Base-by-base conservation (phyloP, 1,140 invertebrate species). In the Ephestia elutella region DNA sequence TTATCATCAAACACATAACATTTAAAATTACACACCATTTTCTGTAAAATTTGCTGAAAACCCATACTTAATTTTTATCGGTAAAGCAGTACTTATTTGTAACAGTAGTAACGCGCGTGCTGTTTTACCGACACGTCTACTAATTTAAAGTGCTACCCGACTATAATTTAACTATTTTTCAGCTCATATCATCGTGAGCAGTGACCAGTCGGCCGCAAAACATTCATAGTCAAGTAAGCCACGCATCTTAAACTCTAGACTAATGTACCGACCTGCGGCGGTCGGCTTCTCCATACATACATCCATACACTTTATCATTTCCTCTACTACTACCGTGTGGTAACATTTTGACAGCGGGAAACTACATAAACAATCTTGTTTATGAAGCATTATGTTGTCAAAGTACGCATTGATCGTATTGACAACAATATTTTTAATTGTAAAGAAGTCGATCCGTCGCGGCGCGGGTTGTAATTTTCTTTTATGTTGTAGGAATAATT, bases 131-230 rank as follows among this genome's bases (percentile, higher is more conserved):
- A 25, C 21, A 25, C 21, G 21, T 25, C 21, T 25, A 25, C 7
- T 7, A 25, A 25, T 25, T n/a, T n/a, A n/a, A 25, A 25, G 21
- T 25, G n/a, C n/a, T n/a, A 25, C 21, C 21, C 21, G 7, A 7
- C 21, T 25, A 25, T 7, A 25, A 25, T 25, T 25, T 25, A 25
- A 25, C 7, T 25, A 25, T 55, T 60, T 74, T 68, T 56, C 82
- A 87, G 84, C 82, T 86, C 76, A 87, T 86, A 80, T 86, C 84
- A 70, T 87, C 84, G 84, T 87, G 84, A 87, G 84, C 82, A 68
- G 76, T 77, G 78, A 77, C 61, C 65, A 62, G 59, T 77, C 81
- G 80, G 82, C 80, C 82, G 75, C 77, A 79, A 67, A 65, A 68
- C 63, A 70, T 62, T 70, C 62, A 76, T 82, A 83, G 76, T 74